Base-by-base conservation (phyloP, 2,113 vertebrate genomes). In the Epinephelus moara region DNA sequence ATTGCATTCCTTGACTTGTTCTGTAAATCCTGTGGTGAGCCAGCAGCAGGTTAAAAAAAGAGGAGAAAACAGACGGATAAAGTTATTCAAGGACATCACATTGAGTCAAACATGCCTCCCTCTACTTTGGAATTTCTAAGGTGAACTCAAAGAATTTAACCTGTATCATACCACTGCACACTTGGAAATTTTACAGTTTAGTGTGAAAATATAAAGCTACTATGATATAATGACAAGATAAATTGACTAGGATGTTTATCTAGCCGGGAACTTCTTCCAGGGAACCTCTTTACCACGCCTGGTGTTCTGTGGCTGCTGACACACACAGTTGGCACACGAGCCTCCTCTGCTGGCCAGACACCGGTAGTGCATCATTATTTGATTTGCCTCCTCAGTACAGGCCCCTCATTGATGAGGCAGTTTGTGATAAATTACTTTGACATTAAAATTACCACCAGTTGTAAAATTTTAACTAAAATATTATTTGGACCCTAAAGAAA, bases 261-360 rank as follows among this genome's bases (percentile, higher is more conserved):
- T 2, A 63, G 14, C 23, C 59, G 4, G 8, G 2, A 18, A 37
- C 2, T 1, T 64, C 19, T 47, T 74, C 27, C 27, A 80, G 21
- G n/a, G 21, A 76, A 59, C 15, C 5, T 2, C 9, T 30, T n/a
- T 10, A 15, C 33, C 21, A 62, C 30, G 37, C 40, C 23, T 15
- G 10, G 18, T 6, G 33, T 45, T 63, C 4, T 19, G 12, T 18
- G 7, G 25, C 21, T 25, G 33, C 23, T 42, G 15, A 17, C 56
- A 61, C 2, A n/a, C 13, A 19, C 17, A 52, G 6, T 13, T 37
- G 18, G 18, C 59, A 13, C 53, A 57, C 21, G 27, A 53, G 52
- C 88, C 4, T 18, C 91, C 80, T 81, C 94, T 93, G 81, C 74
- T 91, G 93, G 85, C 14, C 17, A 52, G 2, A 69, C 4, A 10